These are phyloP conservation scores for Miltochrista miniata DNA, from an alignment of 2,888 invertebrate species.

Conservation along the genomic window DNA sequence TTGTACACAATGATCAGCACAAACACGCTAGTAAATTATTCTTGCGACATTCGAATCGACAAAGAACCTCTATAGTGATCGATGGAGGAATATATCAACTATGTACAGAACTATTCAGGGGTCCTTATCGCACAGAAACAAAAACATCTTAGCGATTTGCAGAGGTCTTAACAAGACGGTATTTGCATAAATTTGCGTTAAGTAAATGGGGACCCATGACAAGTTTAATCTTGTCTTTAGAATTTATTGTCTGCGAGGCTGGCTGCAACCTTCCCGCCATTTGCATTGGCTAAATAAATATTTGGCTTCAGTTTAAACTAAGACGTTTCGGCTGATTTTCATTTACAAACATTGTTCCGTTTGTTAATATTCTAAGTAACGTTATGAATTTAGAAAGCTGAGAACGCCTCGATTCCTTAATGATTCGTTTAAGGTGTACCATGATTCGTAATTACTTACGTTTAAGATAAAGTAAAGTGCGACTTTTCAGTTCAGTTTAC, in stretches of 20 bases:
- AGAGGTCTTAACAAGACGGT: slow-evolving; percentile 65
- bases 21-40: slow-evolving; percentile 18
- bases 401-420: too few relatives aligned
- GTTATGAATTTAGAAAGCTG: not conserved
- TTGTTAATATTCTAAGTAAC: slow-evolving; percentile 14
- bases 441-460: too few relatives aligned
- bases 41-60: slow-evolving; percentile 24
- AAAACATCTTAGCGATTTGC: slow-evolving; percentile 64
- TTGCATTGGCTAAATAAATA: slow-evolving; percentile 73
- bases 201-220: slow-evolving; percentile 82
- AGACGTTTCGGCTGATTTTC: slow-evolving; percentile 42
- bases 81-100: slow-evolving; percentile 40
- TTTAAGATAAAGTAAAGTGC: too few relatives aligned
- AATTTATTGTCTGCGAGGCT: slow-evolving; percentile 76
- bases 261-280: slow-evolving; percentile 60
- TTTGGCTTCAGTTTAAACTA: slow-evolving; percentile 61
- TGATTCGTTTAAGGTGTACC: too few relatives aligned
- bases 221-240: slow-evolving; percentile 81
- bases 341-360: slow-evolving; percentile 34
- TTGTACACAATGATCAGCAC: slow-evolving; percentile 18
- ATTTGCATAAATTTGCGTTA: slow-evolving; percentile 83
- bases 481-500: too few relatives aligned
- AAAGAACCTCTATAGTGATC: slow-evolving; percentile 35
- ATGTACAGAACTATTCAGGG: slow-evolving; percentile 45
- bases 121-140: slow-evolving; percentile 53